Conservation (phyloP, 2,797 vertebrate genomes). For the Syndactyla subalaris region DNA sequence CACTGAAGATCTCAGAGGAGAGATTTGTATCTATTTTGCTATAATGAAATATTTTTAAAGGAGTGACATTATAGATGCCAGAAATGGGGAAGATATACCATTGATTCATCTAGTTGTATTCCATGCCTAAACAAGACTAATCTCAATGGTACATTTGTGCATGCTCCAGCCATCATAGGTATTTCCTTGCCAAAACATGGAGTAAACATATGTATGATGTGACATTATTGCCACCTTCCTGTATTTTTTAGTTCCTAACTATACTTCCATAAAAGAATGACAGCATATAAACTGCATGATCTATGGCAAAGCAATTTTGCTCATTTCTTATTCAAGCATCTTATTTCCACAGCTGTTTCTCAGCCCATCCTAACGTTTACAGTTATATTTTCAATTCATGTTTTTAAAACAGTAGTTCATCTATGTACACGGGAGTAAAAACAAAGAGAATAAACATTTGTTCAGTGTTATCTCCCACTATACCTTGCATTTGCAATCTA, state of each 20-base stretch:
- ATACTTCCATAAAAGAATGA: background rate
- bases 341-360: background rate
- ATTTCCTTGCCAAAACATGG: background rate
- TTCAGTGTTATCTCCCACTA: background rate
- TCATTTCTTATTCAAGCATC: background rate
- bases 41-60: background rate
- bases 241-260: background rate
- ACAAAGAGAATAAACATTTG: background rate
- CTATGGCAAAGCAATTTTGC: background rate
- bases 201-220: background rate
- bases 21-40: background rate
- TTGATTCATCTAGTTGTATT: background rate
- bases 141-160: background rate
- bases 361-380: background rate
- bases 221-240: background rate
- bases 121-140: background rate
- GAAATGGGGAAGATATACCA: background rate
- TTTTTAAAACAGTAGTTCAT: background rate
- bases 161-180: background rate
- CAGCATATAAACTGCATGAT: background rate
- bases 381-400: background rate
- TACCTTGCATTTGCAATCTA: background rate
- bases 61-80: background rate
- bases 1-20: background rate
- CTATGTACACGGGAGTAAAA: background rate